Evolutionary conservation across 1,140 invertebrate species (phyloP).

Genomic region (Cydia amplana): DNA sequence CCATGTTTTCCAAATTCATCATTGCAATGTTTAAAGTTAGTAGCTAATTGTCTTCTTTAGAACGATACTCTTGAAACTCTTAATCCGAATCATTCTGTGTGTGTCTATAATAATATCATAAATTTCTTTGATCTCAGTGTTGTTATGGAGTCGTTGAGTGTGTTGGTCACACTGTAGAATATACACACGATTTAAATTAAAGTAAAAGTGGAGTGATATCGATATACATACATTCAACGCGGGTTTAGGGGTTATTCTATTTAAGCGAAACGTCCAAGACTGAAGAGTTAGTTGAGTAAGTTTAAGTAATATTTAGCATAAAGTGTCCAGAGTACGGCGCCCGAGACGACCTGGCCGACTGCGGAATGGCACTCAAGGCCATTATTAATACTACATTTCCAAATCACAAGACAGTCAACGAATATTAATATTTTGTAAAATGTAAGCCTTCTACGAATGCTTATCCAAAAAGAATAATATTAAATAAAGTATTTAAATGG

Average conservation of each 20-base stretch:
- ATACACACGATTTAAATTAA: slow-evolving; percentile 54
- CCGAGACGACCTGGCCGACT: slow-evolving; percentile 32
- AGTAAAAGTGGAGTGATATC: slow-evolving; percentile 42
- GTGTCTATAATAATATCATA: slow-evolving; percentile 48
- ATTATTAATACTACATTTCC: slow-evolving; percentile 62
- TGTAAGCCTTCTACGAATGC: neutral
- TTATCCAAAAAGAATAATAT: neutral
- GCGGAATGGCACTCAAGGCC: neutral
- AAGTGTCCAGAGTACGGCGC: slow-evolving; percentile 72
- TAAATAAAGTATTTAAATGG: neutral
- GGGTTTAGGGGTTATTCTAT: slow-evolving; percentile 78
- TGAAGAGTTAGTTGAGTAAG: slow-evolving; percentile 78
- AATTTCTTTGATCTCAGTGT: slow-evolving; percentile 45
- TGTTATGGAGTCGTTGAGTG: slow-evolving; percentile 50
- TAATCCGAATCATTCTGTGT: slow-evolving; percentile 52
- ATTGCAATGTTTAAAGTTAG: slow-evolving; percentile 52
- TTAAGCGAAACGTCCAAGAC: slow-evolving; percentile 79
- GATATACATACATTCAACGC: slow-evolving; percentile 67
- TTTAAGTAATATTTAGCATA: slow-evolving; percentile 77
- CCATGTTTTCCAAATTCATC: slow-evolving; percentile 59
- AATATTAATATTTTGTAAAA: slow-evolving; percentile 71
- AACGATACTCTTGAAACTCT: slow-evolving; percentile 43
- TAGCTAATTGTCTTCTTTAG: slow-evolving; percentile 56
- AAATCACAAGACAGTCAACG: slow-evolving; percentile 75
- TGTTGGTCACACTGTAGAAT: slow-evolving; percentile 52